These are phyloP conservation scores for Athalia rosae DNA, from an alignment of 2,888 invertebrate genomes.

Conservation along the genomic window DNA sequence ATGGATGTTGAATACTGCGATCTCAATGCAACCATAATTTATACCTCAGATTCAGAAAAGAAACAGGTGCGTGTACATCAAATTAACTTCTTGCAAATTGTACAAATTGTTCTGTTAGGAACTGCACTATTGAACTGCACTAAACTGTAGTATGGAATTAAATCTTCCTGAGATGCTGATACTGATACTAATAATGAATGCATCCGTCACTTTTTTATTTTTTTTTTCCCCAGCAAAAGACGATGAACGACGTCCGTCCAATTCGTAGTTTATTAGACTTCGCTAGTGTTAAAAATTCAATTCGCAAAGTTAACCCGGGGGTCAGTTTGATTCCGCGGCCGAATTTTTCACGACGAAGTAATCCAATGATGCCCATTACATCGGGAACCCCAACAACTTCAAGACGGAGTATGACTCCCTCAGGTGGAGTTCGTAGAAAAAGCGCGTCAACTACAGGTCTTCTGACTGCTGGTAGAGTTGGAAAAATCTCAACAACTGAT, in stretches of 20 bases:
- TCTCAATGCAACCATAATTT: neutral
- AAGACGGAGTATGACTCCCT: neutral
- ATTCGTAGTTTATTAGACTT: conserved; percentile 19
- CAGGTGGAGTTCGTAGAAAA: neutral
- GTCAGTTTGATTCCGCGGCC: conserved; percentile 1
- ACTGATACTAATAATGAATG: no score
- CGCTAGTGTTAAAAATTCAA: conserved; percentile 8
- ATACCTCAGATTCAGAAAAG: neutral
- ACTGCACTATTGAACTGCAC: no score
- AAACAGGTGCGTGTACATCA: neutral
- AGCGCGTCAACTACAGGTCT: neutral
- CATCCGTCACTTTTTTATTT: neutral
- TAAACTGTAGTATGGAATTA: no score
- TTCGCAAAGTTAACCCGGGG: no score
- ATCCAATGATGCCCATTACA: no score
- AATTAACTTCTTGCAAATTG: neutral
- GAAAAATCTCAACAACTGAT: neutral
- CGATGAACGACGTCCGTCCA: neutral
- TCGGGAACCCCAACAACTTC: conserved; percentile 18
- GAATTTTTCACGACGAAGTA: neutral
- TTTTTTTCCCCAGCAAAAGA: neutral
- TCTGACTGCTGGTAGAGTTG: neutral
- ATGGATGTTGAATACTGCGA: conserved; percentile 12
- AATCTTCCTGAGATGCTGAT: no score
- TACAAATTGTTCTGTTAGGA: no score